Evolutionary conservation across 2,888 invertebrate species (phyloP).

Genomic region (Macaria notata): DNA sequence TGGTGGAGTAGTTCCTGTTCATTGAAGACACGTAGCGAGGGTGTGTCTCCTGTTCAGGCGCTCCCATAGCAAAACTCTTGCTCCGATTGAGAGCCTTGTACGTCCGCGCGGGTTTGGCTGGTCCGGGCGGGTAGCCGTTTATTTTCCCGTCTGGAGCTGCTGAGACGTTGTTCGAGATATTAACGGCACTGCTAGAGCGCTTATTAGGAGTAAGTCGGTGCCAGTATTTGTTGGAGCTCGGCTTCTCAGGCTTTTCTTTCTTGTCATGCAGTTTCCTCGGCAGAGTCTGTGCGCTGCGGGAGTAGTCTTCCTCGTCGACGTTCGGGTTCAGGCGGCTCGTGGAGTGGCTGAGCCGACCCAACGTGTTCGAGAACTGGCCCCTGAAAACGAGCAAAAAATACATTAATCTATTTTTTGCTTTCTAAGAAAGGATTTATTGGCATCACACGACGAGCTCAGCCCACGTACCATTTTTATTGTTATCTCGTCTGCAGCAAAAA

Average conservation of each 20-base stretch:
- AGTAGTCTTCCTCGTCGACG: conserved; percentile 78
- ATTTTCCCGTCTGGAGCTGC: conserved; percentile 63
- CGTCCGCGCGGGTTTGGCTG: conserved; percentile 90
- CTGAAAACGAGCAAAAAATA: conserved; percentile 73
- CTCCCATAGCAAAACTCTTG: conserved; percentile 93
- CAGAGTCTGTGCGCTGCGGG: conserved; percentile 88
- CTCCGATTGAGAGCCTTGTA: conserved; percentile 90
- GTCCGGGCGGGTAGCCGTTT: conserved; percentile 81
- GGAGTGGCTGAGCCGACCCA: conserved; percentile 92
- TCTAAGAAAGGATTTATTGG: conserved; percentile 48
- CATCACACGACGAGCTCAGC: conserved; percentile 51
- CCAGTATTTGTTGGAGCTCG: conserved; percentile 73
- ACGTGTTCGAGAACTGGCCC: conserved; percentile 87
- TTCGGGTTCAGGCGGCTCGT: conserved; percentile 86
- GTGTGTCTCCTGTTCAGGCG: conserved; percentile 77
- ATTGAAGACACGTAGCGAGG: conserved; percentile 73
- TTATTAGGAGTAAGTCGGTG: conserved; percentile 79
- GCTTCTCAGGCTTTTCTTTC: conserved; percentile 73
- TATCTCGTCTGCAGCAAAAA: conserved; percentile 60
- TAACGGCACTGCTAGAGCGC: conserved; percentile 84
- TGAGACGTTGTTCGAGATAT: conserved; percentile 81
- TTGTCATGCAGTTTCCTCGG: conserved; percentile 85
- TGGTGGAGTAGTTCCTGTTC: conserved; percentile 78
- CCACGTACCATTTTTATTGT: conserved; percentile 70
- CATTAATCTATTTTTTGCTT: conserved; percentile 39